These are phyloP conservation scores for Dendrocincla tyrannina DNA, from an alignment of 2,797 vertebrate genomes.

Conservation along the genomic window DNA sequence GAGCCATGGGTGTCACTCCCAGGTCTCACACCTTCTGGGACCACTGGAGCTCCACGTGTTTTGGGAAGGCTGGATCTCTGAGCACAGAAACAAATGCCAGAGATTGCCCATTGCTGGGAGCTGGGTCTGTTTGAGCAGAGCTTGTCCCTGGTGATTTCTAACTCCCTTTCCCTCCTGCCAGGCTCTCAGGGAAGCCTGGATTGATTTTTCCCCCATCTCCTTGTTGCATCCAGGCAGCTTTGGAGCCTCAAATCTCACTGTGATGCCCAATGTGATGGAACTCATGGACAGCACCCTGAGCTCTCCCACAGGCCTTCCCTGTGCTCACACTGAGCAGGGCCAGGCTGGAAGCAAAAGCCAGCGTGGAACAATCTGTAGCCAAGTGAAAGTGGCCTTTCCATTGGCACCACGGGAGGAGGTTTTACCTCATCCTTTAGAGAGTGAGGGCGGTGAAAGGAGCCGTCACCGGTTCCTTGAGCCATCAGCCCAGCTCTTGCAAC, in stretches of 20 bases:
- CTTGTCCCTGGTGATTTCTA: accelerated
- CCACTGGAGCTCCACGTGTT: not conserved
- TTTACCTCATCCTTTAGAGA: not conserved
- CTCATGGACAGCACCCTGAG: accelerated
- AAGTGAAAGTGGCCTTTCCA: slow-evolving; percentile 23
- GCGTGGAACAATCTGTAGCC: not conserved
- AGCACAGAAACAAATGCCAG: not conserved
- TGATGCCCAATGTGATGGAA: accelerated
- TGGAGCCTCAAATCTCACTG: not conserved
- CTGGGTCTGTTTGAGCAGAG: not conserved
- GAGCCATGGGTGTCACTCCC: not conserved
- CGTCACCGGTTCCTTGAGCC: slow-evolving; percentile 23
- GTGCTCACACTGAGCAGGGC: not conserved
- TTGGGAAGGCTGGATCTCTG: not conserved
- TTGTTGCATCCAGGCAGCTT: not conserved
- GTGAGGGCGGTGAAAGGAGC: slow-evolving; percentile 24
- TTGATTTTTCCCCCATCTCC: not conserved
- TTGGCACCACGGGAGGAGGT: accelerated
- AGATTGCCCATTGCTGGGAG: not conserved
- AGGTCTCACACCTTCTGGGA: not conserved
- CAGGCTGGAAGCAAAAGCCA: not conserved
- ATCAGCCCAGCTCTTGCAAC: not conserved
- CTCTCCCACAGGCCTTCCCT: not conserved
- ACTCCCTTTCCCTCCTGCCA: not conserved
- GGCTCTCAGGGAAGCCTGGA: not conserved